Evolutionary conservation across 2,113 vertebrate genomes (phyloP).

Genomic region (Dasyurus viverrinus): DNA sequence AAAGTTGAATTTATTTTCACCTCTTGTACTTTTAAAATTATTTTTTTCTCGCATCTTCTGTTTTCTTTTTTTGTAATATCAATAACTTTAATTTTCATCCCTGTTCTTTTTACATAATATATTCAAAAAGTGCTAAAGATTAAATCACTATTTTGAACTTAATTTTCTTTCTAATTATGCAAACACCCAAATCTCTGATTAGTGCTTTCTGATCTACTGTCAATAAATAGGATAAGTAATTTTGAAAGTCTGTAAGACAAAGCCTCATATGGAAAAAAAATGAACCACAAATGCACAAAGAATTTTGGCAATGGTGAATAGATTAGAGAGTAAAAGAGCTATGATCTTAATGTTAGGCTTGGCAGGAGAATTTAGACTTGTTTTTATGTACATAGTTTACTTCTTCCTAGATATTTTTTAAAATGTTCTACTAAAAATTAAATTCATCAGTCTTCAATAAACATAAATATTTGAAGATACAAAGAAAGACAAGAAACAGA

Average conservation of each 20-base stretch:
- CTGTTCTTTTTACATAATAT: background rate
- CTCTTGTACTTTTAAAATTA: background rate
- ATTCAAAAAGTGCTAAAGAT: background rate
- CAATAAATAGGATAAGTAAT: background rate
- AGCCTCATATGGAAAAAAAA: background rate
- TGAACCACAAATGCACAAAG: background rate
- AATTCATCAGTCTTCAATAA: background rate
- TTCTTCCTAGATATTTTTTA: background rate
- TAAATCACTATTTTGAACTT: background rate
- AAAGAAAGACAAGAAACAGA: background rate
- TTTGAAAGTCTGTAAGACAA: background rate
- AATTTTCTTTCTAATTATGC: background rate
- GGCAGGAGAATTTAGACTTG: background rate
- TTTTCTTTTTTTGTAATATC: background rate
- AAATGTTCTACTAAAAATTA: background rate
- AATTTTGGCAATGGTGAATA: background rate
- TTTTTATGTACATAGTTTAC: background rate
- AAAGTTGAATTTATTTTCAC: background rate
- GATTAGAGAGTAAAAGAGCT: background rate
- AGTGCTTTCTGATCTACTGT: background rate
- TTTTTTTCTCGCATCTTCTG: background rate
- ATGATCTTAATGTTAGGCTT: background rate
- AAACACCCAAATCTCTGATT: background rate
- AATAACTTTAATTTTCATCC: background rate
- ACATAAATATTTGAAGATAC: background rate